phyloP scores from a whole-genome alignment of 1,140 invertebrate genomes.

The Eupeodes corollae region DNA sequence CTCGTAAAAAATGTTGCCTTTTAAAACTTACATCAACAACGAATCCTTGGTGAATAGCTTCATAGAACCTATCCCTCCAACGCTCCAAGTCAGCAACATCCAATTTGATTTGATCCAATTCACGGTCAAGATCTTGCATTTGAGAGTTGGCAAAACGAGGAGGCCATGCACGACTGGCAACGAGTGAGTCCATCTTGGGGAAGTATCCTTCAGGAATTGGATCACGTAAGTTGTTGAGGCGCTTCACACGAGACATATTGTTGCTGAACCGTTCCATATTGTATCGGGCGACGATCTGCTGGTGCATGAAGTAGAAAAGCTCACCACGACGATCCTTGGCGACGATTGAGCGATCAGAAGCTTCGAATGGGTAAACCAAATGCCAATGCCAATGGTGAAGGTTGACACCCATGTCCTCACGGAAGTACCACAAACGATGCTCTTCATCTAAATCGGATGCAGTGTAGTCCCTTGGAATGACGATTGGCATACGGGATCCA shows the following conservation, averaged over 20 bases:
- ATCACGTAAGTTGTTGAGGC: slow-evolving; percentile 48
- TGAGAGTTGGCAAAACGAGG: slow-evolving; percentile 47
- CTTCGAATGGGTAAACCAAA: slow-evolving; percentile 62
- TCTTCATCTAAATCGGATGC: slow-evolving; percentile 61
- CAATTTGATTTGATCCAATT: slow-evolving; percentile 50
- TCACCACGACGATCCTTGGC: slow-evolving; percentile 60
- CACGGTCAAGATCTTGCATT: slow-evolving; percentile 52
- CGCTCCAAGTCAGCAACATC: slow-evolving; percentile 59
- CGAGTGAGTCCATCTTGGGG: slow-evolving; percentile 56
- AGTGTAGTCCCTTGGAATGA: slow-evolving; percentile 60
- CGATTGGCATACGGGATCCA: slow-evolving; percentile 52
- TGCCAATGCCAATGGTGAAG: slow-evolving; percentile 80
- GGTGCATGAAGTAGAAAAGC: slow-evolving; percentile 69
- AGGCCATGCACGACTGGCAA: slow-evolving; percentile 52
- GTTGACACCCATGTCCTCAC: slow-evolving; percentile 62
- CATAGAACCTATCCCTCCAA: slow-evolving; percentile 62
- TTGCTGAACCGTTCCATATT: slow-evolving; percentile 58
- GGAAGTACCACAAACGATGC: slow-evolving; percentile 57
- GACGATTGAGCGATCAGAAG: slow-evolving; percentile 45
- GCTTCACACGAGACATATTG: slow-evolving; percentile 43
- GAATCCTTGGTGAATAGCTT: slow-evolving; percentile 58
- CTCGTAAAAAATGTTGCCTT: too few species aligned
- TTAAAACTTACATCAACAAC: slow-evolving; percentile 46
- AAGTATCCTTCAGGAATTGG: slow-evolving; percentile 59
- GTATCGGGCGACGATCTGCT: slow-evolving; percentile 55